Evolutionary conservation across 2,113 vertebrate genomes (phyloP).

Genomic region (Xiphorhynchus elegans): DNA sequence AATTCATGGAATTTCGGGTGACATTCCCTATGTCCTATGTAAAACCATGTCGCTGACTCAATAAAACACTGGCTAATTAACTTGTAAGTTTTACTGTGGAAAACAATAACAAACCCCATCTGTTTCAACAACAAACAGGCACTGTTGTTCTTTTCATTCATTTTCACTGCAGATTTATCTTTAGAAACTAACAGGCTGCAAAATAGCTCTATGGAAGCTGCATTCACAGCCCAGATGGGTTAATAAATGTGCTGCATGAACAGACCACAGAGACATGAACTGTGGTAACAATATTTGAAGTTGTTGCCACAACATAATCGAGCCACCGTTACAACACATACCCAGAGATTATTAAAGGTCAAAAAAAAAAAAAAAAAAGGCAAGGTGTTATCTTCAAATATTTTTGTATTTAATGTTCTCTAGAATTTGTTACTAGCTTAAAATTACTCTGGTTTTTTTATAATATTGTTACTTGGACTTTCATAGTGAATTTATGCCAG

Average conservation of each 20-base stretch:
- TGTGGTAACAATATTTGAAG: neutral
- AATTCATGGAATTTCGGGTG: neutral
- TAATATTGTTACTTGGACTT: neutral
- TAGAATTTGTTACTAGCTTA: neutral
- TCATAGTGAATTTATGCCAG: neutral
- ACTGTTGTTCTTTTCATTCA: neutral
- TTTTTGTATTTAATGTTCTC: neutral
- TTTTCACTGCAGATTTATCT: neutral
- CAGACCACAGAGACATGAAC: rapidly evolving
- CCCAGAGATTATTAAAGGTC: neutral
- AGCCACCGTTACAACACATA: neutral
- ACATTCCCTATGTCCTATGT: rapidly evolving
- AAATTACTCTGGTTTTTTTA: neutral
- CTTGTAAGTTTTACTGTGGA: neutral
- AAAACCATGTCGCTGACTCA: neutral
- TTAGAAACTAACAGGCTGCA: neutral
- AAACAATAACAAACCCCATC: neutral
- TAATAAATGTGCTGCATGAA: neutral
- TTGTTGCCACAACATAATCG: neutral
- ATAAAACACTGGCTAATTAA: neutral
- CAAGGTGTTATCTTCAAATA: neutral
- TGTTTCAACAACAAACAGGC: neutral
- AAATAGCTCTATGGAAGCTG: neutral
- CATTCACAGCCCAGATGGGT: neutral
- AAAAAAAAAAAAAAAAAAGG: rapidly evolving